A percentile compares a stretch with the other conserved stretches of the same genome.
phyloP scores from a whole-genome alignment of 2,888 invertebrate genomes.

The Pelosia muscerda region DNA sequence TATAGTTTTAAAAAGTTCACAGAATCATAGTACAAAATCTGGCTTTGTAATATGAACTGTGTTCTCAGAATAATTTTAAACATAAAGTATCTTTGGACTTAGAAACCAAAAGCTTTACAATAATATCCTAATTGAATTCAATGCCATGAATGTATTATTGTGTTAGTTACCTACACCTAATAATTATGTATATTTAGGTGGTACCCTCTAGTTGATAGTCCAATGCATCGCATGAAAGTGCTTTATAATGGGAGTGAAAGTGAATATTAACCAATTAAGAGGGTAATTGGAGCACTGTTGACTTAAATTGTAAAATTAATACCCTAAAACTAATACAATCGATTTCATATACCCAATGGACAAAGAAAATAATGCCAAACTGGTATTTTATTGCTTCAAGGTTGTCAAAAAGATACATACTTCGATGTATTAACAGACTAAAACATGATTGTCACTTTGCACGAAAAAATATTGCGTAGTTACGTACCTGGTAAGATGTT shows the following conservation, averaged over 20 bases:
- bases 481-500: conserved; percentile 69
- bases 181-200: not conserved
- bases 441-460: conserved; percentile 69
- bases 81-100: not conserved
- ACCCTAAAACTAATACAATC: conserved; percentile 23
- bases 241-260: conserved; percentile 33
- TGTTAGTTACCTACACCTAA: not conserved
- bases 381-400: conserved; percentile 73
- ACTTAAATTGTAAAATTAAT: conserved; percentile 15
- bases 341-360: conserved; percentile 49
- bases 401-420: conserved; percentile 79
- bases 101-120: not conserved
- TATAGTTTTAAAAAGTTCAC: not conserved
- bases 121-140: not conserved
- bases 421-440: conserved; percentile 46
- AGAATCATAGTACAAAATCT: not conserved
- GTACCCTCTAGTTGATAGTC: not conserved
- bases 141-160: not conserved
- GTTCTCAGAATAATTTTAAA: not conserved
- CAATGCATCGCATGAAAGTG: not conserved
- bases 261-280: conserved; percentile 2
- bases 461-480: conserved; percentile 73
- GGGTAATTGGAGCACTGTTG: conserved; percentile 18
- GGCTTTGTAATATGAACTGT: not conserved
- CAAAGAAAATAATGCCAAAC: conserved; percentile 70